phyloP scores from a whole-genome alignment of 2,888 invertebrate genomes.

The Drosophila subquinaria region DNA sequence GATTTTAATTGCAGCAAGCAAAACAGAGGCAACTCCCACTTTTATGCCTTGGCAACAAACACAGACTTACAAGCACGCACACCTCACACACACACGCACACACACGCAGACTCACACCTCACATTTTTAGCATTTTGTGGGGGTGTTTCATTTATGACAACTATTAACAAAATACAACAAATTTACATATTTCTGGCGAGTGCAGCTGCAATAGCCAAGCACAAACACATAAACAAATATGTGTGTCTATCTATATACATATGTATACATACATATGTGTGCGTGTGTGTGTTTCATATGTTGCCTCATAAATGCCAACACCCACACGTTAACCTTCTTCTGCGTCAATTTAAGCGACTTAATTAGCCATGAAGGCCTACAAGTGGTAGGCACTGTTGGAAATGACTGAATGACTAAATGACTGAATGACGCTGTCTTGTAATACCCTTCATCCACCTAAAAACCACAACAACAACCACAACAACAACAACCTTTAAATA shows the following conservation, averaged over 20 bases:
- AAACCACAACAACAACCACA: background rate
- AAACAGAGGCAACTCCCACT: constrained; percentile 38
- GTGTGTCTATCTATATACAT: background rate
- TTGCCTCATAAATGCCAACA: constrained; percentile 74
- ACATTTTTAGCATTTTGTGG: constrained; percentile 61
- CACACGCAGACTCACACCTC: constrained; percentile 42
- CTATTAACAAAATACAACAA: constrained; percentile 61
- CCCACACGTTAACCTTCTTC: constrained; percentile 76
- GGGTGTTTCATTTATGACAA: constrained; percentile 63
- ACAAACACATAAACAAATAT: constrained; percentile 1
- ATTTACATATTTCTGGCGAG: constrained; percentile 66
- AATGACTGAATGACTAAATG: constrained; percentile 33
- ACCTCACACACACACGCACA: constrained; percentile 5
- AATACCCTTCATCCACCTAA: constrained; percentile 12
- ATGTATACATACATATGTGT: background rate
- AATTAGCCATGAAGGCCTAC: constrained; percentile 80
- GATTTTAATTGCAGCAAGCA: constrained; percentile 30
- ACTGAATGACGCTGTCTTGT: constrained; percentile 26
- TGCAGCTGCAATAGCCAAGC: constrained; percentile 68
- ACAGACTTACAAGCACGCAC: constrained; percentile 19
- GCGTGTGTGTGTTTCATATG: constrained; percentile 38
- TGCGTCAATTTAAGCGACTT: constrained; percentile 70
- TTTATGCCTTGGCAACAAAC: constrained; percentile 50
- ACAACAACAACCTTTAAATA: background rate
- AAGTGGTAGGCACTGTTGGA: constrained; percentile 51